phyloP scores from a whole-genome alignment of 2,888 invertebrate species.

The Deilephila elpenor region DNA sequence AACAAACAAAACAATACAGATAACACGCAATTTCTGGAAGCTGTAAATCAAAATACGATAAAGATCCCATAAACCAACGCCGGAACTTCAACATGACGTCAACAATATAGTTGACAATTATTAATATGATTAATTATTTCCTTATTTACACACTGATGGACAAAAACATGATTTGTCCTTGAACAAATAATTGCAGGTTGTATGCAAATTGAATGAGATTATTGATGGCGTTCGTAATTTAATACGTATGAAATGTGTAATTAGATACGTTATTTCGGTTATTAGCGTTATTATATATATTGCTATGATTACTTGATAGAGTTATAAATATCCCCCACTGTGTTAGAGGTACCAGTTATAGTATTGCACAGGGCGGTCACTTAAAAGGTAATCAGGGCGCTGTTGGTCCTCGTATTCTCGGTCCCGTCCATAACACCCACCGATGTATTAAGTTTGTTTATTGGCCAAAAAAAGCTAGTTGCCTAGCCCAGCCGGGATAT shows the following conservation, averaged over 20 bases:
- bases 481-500: too few species aligned
- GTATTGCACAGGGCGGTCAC: too few species aligned
- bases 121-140: slow-evolving; percentile 50
- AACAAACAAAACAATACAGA: slow-evolving; percentile 7
- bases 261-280: too few species aligned
- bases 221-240: background rate
- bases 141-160: slow-evolving; percentile 43
- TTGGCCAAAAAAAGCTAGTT: too few species aligned
- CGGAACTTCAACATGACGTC: slow-evolving; percentile 36
- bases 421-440: too few species aligned
- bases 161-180: slow-evolving; percentile 41
- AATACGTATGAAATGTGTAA: background rate
- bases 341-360: too few species aligned
- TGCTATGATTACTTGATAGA: too few species aligned
- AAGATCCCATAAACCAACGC: slow-evolving; percentile 48
- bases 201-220: slow-evolving; percentile 10
- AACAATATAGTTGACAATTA: slow-evolving; percentile 41
- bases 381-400: too few species aligned
- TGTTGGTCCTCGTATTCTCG: too few species aligned
- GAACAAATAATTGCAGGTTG: slow-evolving; percentile 9
- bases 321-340: too few species aligned
- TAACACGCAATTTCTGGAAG: slow-evolving; percentile 39
- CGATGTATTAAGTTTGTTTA: too few species aligned
- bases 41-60: slow-evolving; percentile 45
- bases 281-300: too few species aligned